A percentile compares a stretch with the other conserved stretches of the same genome.
phyloP scores from a whole-genome alignment of 2,888 invertebrate genomes.

The Nycteola revayana region DNA sequence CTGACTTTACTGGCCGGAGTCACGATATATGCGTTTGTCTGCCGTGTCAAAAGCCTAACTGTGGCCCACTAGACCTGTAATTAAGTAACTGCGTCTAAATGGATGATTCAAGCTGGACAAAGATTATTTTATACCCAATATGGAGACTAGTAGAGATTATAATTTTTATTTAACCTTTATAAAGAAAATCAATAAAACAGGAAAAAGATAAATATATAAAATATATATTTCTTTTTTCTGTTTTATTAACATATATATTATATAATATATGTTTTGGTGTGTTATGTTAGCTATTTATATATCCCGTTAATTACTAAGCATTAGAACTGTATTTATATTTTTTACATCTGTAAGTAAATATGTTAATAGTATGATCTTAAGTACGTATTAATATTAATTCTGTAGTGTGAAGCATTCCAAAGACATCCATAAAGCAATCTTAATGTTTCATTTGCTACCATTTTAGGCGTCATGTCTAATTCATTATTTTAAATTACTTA shows the following conservation, averaged over 20 bases:
- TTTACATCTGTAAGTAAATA: too few species aligned
- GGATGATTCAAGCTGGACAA: constrained; percentile 58
- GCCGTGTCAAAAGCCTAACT: constrained; percentile 78
- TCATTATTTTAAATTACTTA: constrained; percentile 13
- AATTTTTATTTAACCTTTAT: too few species aligned
- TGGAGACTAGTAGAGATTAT: constrained; percentile 4
- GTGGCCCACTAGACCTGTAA: constrained; percentile 69
- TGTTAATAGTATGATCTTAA: too few species aligned
- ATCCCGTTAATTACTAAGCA: too few species aligned
- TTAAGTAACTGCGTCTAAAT: constrained; percentile 70
- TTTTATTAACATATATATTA: too few species aligned
- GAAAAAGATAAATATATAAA: too few species aligned
- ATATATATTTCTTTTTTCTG: too few species aligned
- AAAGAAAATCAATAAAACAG: too few species aligned
- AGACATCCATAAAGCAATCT: constrained; percentile 2
- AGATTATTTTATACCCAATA: constrained; percentile 31
- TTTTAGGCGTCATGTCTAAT: constrained; percentile 5
- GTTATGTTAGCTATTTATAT: too few species aligned
- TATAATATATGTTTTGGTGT: too few species aligned
- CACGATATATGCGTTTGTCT: constrained; percentile 80
- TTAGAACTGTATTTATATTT: too few species aligned
- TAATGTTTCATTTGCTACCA: constrained; percentile 1
- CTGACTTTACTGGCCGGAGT: constrained; percentile 78
- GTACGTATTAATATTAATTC: too few species aligned
- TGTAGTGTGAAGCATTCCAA: neutral